A percentile compares a stretch with the other conserved stretches of the same genome.
Evolutionary conservation across 2,797 vertebrate species (phyloP).

Genomic region (Myotis daubentonii): DNA sequence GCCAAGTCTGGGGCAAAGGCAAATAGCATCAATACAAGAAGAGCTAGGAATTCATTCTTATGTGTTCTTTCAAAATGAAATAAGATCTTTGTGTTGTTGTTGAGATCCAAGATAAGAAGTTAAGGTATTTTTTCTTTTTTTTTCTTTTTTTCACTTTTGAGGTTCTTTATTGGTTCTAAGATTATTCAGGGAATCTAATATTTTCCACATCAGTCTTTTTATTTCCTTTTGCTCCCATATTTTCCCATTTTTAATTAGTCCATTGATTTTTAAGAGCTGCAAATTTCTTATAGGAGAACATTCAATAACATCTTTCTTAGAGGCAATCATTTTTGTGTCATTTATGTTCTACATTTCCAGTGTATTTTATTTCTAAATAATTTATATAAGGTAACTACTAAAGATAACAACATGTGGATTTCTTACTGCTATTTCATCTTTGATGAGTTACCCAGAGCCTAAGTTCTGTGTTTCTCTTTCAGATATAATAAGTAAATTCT

Average conservation of each 20-base stretch:
- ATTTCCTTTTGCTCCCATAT: slow-evolving; percentile 55
- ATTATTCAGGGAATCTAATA: slow-evolving; percentile 56
- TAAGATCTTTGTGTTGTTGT: background rate
- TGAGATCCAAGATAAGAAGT: background rate
- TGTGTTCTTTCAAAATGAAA: slow-evolving; percentile 26
- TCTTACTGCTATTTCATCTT: slow-evolving; percentile 60
- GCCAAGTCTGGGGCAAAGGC: background rate
- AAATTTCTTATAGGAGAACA: slow-evolving; percentile 68
- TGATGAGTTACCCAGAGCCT: slow-evolving; percentile 67
- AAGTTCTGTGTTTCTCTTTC: slow-evolving; percentile 59
- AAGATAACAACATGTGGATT: slow-evolving; percentile 65
- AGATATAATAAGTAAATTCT: slow-evolving; percentile 63
- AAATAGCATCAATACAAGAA: background rate
- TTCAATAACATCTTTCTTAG: slow-evolving; percentile 72
- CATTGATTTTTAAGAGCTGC: slow-evolving; percentile 79
- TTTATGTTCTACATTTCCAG: slow-evolving; percentile 66
- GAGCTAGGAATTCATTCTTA: background rate
- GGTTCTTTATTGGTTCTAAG: slow-evolving; percentile 53
- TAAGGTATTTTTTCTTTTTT: background rate
- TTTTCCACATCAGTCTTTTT: slow-evolving; percentile 61
- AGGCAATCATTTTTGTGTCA: slow-evolving; percentile 74
- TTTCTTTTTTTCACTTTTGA: background rate
- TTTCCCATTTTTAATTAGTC: slow-evolving; percentile 78
- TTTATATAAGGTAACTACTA: slow-evolving; percentile 56
- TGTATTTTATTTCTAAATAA: slow-evolving; percentile 74